Base-by-base conservation (phyloP, 2,797 vertebrate genomes). In the Botia almorhae region DNA sequence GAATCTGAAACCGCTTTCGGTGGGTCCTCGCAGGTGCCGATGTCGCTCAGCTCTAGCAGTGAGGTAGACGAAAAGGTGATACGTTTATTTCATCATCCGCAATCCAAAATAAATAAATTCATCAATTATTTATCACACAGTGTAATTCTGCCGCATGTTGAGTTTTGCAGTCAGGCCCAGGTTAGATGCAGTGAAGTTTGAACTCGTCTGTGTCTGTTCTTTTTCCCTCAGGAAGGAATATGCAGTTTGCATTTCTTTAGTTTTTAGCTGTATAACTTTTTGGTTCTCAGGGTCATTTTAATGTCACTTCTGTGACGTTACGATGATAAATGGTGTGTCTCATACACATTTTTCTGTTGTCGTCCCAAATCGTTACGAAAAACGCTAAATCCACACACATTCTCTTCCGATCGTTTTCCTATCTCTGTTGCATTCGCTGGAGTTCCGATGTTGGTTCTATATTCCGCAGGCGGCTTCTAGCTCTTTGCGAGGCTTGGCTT, bases 361-460 rank as follows among this genome's bases (percentile, higher is more conserved):
- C 1, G 8, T 2, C 11, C n/a, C 1, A 13, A 60, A 46, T 29
- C 29, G 29, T 29, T 29, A 29, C 29, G 29, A 29, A 29, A 1
- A 29, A 50, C 33, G 14, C 55, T 0, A 69, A 48, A 29, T 2
- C 3, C 65, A 69, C 46, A 69, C 46, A 51, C n/a, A 2, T 63
- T 69, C 43, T 63, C 4, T 5, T 63, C n/a, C n/a, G n/a, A n/a
- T n/a, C n/a, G n/a, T n/a, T n/a, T n/a, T n/a, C n/a, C n/a, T n/a
- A n/a, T n/a, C 39, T 51, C 39, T 60, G 26, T 55, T 79, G 19
- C 8, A 16, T 33, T 80, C 26, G 69, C 69, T 17, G 29, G 4
- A 29, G 56, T 73, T 73, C 33, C 29, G 55, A 60, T 39, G 46
- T 69, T 81, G 69, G 72, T 75, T 76, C 80, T 69, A 81, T 72